These are phyloP conservation scores for Protonibea diacanthus DNA, from an alignment of 2,797 vertebrate species.

Conservation along the genomic window DNA sequence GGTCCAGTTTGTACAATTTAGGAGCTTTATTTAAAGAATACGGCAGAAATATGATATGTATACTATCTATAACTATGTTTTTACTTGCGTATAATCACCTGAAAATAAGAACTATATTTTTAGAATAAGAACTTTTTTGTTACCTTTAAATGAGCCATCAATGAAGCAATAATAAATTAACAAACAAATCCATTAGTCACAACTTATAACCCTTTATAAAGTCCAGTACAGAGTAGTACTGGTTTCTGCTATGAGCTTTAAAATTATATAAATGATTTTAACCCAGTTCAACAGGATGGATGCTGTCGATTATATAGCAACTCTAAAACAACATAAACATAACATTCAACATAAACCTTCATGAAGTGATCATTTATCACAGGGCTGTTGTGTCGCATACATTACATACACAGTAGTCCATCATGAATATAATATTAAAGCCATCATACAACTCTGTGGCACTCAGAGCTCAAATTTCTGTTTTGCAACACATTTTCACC, in stretches of 20 bases:
- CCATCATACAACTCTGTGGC: not conserved
- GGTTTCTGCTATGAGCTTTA: not conserved
- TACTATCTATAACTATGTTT: too few species aligned
- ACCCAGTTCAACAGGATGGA: not conserved
- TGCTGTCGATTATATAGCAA: too few species aligned
- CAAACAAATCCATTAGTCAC: not conserved
- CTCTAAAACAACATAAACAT: too few species aligned
- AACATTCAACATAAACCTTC: not conserved
- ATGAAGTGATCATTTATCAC: not conserved
- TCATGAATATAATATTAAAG: not conserved
- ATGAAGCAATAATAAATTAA: not conserved
- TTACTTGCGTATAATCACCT: too few species aligned
- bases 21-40: too few species aligned
- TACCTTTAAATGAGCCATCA: not conserved
- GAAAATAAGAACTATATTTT: too few species aligned
- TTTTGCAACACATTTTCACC: not conserved
- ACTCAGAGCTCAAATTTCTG: not conserved
- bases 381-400: not conserved
- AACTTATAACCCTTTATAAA: not conserved
- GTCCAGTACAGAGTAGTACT: not conserved
- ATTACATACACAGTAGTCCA: not conserved
- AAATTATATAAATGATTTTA: not conserved
- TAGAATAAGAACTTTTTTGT: too few species aligned
- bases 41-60: too few species aligned
- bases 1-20: too few species aligned